These are phyloP conservation scores for Eubasilissa regina DNA, from an alignment of 1,140 invertebrate species.

Conservation along the genomic window DNA sequence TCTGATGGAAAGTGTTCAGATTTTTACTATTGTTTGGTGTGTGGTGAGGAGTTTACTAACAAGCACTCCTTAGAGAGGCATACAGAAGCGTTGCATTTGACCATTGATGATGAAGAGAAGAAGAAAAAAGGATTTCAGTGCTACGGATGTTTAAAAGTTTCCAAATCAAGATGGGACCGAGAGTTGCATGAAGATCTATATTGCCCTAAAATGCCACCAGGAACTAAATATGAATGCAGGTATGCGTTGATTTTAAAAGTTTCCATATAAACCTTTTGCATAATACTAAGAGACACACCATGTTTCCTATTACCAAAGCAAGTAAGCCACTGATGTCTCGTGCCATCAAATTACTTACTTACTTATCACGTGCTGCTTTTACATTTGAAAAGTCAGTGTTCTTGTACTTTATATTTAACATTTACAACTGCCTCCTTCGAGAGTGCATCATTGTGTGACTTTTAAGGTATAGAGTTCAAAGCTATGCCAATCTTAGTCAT, in stretches of 20 bases:
- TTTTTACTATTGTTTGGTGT: slow-evolving; percentile 19
- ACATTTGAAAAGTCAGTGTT: too few species aligned
- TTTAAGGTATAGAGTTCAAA: too few species aligned
- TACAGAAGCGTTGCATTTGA: slow-evolving; percentile 1
- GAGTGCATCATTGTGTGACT: too few species aligned
- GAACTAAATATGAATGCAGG: slow-evolving; percentile 24
- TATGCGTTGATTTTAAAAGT: not conserved
- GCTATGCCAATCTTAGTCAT: too few species aligned
- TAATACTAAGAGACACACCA: too few species aligned
- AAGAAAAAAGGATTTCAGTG: slow-evolving; percentile 16
- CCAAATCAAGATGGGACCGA: not conserved
- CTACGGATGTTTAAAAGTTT: slow-evolving; percentile 13
- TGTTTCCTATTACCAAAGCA: too few species aligned
- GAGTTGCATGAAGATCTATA: slow-evolving; percentile 34
- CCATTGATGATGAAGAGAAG: not conserved
- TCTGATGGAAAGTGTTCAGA: not conserved
- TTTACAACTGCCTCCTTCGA: too few species aligned
- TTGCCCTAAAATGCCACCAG: slow-evolving; percentile 23
- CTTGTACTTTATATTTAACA: too few species aligned
- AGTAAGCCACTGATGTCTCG: too few species aligned
- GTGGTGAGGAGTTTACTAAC: slow-evolving; percentile 12
- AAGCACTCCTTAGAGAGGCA: not conserved
- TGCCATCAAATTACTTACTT: too few species aligned
- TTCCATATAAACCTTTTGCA: too few species aligned
- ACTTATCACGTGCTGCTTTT: too few species aligned